Evolutionary conservation across 1,140 invertebrate genomes (phyloP).

Genomic region (Zaprionus vittiger): DNA sequence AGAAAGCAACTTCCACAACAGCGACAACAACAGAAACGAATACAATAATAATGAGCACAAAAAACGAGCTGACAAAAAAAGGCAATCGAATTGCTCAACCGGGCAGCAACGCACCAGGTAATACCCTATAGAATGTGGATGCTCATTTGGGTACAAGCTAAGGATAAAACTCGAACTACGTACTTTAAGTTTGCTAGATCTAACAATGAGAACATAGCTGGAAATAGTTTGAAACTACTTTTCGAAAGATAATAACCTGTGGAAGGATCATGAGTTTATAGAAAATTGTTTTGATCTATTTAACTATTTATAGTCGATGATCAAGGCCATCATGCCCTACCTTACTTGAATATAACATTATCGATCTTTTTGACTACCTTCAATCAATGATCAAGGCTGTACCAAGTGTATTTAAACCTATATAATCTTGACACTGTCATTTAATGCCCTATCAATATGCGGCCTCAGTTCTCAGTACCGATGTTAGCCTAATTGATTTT

Average conservation of each 20-base stretch:
- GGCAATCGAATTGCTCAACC: background rate
- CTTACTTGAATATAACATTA: background rate
- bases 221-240: background rate
- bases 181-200: no score
- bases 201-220: no score
- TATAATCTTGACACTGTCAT: background rate
- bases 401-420: background rate
- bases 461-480: background rate
- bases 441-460: background rate
- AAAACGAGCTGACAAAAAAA: slow-evolving; percentile 47
- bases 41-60: slow-evolving; percentile 27
- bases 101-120: background rate
- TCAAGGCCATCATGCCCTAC: background rate
- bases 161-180: no score
- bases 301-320: background rate
- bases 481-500: background rate
- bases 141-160: background rate
- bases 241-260: no score
- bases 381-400: background rate
- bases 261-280: no score
- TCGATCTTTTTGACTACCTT: background rate
- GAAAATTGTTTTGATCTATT: no score
- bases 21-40: slow-evolving; percentile 8
- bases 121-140: background rate
- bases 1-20: slow-evolving; percentile 15